Percentiles rank a stretch among this genome's conserved stretches.
phyloP scores from a whole-genome alignment of 1,140 invertebrate genomes.

The Macrosteles quadrilineatus region DNA sequence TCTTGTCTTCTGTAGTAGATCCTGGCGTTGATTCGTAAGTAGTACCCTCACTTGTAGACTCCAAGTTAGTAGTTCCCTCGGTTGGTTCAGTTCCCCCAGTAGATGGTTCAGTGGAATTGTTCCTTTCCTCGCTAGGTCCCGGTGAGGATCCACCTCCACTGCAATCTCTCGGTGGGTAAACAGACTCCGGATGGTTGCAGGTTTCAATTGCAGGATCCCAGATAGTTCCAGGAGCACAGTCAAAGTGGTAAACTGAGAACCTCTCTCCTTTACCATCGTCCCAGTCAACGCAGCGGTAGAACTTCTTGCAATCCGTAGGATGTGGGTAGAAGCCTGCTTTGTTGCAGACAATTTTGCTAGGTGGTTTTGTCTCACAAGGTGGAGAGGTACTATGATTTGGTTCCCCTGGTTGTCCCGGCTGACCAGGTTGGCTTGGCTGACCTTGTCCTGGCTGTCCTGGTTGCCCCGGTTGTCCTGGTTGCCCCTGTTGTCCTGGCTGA shows the following conservation, averaged over 20 bases:
- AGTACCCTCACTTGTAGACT: constrained; percentile 3
- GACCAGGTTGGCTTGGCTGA: constrained; percentile 4
- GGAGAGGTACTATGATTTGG: constrained; percentile 2
- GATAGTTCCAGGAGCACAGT: constrained; percentile 58
- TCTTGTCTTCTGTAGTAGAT: neutral
- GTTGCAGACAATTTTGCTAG: constrained; percentile 41
- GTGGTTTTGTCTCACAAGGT: constrained; percentile 29
- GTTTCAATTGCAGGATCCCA: constrained; percentile 56
- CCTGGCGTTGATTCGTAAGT: constrained; percentile 5
- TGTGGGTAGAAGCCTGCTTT: constrained; percentile 63
- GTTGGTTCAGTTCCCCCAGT: constrained; percentile 22
- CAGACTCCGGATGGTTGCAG: constrained; percentile 57
- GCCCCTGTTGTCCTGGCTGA: constrained; percentile 1
- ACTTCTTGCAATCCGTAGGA: constrained; percentile 65
- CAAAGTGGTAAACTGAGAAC: constrained; percentile 58
- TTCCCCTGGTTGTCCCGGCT: constrained; percentile 8
- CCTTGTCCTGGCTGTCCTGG: constrained; percentile 14
- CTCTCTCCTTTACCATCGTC: constrained; percentile 59
- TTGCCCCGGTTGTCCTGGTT: neutral
- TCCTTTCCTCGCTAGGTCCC: neutral
- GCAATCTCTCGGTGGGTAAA: constrained; percentile 56
- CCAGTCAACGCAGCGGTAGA: constrained; percentile 70
- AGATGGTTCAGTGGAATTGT: neutral
- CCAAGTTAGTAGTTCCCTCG: constrained; percentile 12
- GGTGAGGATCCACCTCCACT: neutral